Conservation (phyloP, 2,888 invertebrate species). For the Panorpa germanica region DNA sequence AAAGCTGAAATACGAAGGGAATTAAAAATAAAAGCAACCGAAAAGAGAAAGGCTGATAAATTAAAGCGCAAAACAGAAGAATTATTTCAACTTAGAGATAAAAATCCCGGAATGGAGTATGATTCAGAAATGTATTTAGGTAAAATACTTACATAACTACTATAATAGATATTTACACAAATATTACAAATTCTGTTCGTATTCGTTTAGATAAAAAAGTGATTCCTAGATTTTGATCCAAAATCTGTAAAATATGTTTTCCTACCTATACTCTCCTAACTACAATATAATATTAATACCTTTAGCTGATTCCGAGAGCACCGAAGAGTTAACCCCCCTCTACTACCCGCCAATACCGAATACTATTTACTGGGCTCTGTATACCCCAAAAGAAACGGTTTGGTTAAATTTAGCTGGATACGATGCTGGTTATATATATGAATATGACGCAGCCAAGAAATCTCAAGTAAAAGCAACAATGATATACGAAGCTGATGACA, state of each 20-base stretch:
- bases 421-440: slow-evolving; percentile 48
- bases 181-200: too few relatives aligned
- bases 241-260: too few relatives aligned
- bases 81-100: slow-evolving; percentile 31
- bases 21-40: slow-evolving; percentile 33
- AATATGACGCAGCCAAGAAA: slow-evolving; percentile 27
- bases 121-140: slow-evolving; percentile 40
- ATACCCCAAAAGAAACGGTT: slow-evolving; percentile 28
- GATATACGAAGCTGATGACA: slow-evolving; percentile 31
- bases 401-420: slow-evolving; percentile 43
- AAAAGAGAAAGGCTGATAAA: slow-evolving; percentile 29
- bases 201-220: too few relatives aligned
- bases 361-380: slow-evolving; percentile 34
- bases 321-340: slow-evolving; percentile 30
- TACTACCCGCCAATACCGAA: slow-evolving; percentile 36
- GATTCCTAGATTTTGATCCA: too few relatives aligned
- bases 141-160: slow-evolving; percentile 20
- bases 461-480: slow-evolving; percentile 26
- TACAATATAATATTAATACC: too few relatives aligned
- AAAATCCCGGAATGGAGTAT: slow-evolving; percentile 37
- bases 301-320: slow-evolving; percentile 33
- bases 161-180: too few relatives aligned
- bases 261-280: too few relatives aligned
- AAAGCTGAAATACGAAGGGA: slow-evolving; percentile 39
- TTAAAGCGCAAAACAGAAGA: slow-evolving; percentile 31